Evolutionary conservation across 53 echinoderm and acorn worm genomes (phyloP).

Genomic region (Paracentrotus lividus): DNA sequence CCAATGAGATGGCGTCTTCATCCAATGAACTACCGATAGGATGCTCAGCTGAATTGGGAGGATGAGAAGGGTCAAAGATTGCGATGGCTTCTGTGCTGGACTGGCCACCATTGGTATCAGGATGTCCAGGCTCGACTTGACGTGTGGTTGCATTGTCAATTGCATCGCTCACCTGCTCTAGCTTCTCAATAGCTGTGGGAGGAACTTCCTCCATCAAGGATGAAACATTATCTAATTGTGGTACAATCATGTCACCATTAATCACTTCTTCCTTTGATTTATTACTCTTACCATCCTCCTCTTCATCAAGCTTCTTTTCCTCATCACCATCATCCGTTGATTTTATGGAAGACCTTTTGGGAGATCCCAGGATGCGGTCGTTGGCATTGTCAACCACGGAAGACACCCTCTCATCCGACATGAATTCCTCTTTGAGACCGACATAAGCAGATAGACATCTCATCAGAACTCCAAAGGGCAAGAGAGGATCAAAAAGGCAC

Average conservation of each 20-base stretch:
- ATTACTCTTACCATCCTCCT: conserved; percentile 62
- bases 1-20: conserved; percentile 33
- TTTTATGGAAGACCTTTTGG: conserved; percentile 64
- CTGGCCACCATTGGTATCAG: conserved; percentile 25
- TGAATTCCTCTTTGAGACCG: conserved; percentile 79
- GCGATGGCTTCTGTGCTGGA: conserved; percentile 76
- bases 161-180: conserved; percentile 62
- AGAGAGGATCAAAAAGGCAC: conserved; percentile 89
- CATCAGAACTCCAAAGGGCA: conserved; percentile 91
- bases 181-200: conserved; percentile 64
- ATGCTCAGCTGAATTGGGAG: conserved; percentile 72
- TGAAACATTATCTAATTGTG: background rate
- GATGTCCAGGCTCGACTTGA: background rate
- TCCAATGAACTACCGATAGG: conserved; percentile 19
- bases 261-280: background rate
- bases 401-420: conserved; percentile 54
- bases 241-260: conserved; percentile 45
- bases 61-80: conserved; percentile 84
- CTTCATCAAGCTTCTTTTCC: background rate
- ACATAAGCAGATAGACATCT: conserved; percentile 91
- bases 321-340: conserved; percentile 7
- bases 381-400: conserved; percentile 55
- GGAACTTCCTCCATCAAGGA: conserved; percentile 72
- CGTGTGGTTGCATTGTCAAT: conserved; percentile 50
- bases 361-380: conserved; percentile 55